Conservation (phyloP, 2,797 vertebrate species). For the Sebastiscus albofasciatus region DNA sequence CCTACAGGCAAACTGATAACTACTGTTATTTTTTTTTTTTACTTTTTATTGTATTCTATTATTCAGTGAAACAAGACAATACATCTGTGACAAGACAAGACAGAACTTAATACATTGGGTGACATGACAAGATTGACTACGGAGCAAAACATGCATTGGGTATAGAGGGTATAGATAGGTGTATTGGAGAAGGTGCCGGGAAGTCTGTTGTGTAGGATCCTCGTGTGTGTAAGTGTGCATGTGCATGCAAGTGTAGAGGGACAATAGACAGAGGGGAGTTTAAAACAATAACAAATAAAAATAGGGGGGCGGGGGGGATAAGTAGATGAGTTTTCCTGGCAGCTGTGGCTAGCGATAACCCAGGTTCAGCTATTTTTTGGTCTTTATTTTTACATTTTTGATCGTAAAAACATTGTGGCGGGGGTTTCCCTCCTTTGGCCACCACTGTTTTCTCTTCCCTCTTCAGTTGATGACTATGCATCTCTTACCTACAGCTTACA, state of each 20-base stretch:
- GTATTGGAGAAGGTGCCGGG: not conserved
- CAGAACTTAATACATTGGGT: not conserved
- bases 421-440: not conserved
- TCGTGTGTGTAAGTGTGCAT: not conserved
- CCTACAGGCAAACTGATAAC: conserved; percentile 24
- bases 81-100: not conserved
- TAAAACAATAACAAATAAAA: not conserved
- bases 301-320: not conserved
- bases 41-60: not conserved
- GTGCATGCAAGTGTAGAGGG: not conserved
- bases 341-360: not conserved
- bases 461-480: not conserved
- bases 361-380: not conserved
- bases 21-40: not conserved
- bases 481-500: not conserved
- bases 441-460: conserved; percentile 7
- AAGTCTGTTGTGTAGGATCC: not conserved
- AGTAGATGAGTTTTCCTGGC: not conserved
- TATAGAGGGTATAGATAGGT: not conserved
- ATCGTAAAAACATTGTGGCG: not conserved
- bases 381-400: not conserved
- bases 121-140: not conserved
- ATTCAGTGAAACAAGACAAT: not conserved
- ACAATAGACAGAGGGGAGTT: too few relatives aligned
- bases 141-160: not conserved